Conservation (phyloP, 2,113 vertebrate genomes). For the Baryphthengus martii region DNA sequence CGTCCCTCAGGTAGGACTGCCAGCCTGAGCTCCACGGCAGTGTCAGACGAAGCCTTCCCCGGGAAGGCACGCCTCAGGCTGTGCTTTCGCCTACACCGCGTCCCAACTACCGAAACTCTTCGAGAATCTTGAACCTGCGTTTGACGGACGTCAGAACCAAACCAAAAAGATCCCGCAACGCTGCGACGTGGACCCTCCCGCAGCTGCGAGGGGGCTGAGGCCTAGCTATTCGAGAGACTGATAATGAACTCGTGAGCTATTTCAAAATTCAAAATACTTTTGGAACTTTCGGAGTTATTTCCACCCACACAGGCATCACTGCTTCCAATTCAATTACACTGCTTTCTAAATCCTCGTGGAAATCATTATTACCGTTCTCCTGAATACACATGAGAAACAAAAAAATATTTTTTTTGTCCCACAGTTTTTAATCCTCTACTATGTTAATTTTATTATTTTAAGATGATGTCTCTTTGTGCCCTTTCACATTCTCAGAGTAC, state of each 20-base stretch:
- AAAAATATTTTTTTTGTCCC: too few species aligned
- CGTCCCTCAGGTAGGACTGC: background rate
- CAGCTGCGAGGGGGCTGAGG: background rate
- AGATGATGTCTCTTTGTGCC: background rate
- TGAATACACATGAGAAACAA: background rate
- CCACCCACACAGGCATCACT: background rate
- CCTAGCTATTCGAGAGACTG: background rate
- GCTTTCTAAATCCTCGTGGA: background rate
- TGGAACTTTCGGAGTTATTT: background rate
- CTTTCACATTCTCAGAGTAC: background rate
- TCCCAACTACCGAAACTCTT: background rate
- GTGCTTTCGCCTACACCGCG: background rate
- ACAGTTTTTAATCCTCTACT: background rate
- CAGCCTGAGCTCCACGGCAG: background rate
- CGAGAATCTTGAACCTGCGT: background rate
- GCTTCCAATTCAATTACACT: background rate
- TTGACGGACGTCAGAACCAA: background rate
- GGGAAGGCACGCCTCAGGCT: background rate
- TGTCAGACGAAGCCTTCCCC: rapidly evolving
- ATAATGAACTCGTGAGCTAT: background rate
- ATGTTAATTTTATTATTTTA: background rate
- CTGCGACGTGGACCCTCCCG: background rate
- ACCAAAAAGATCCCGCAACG: rapidly evolving
- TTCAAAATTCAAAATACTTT: background rate
- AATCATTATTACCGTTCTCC: background rate